These are phyloP conservation scores for Oxyruncus cristatus DNA, from an alignment of 2,113 vertebrate genomes.

Conservation along the genomic window DNA sequence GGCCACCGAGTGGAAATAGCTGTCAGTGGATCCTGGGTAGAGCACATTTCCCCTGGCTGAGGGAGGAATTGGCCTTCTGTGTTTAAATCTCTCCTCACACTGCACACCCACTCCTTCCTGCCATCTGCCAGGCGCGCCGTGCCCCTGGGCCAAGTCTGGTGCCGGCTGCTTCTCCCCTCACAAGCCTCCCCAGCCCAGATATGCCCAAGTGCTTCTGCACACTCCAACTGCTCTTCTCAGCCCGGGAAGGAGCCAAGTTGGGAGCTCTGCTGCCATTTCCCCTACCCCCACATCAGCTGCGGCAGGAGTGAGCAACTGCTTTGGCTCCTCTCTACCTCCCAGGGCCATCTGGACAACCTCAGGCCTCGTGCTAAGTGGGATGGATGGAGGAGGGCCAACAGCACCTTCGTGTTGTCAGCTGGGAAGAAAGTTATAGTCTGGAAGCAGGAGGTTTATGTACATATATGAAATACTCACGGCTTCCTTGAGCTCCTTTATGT, in stretches of 20 bases:
- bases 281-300: slow-evolving; percentile 45
- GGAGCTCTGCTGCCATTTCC: slow-evolving; percentile 19
- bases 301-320: slow-evolving; percentile 10
- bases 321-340: slow-evolving; percentile 25
- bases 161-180: slow-evolving; percentile 21
- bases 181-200: background rate
- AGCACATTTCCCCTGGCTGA: slow-evolving; percentile 9
- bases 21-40: background rate
- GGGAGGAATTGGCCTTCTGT: slow-evolving; percentile 36
- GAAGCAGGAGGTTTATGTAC: slow-evolving; percentile 32
- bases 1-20: background rate
- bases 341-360: slow-evolving; percentile 55
- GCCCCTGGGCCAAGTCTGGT: slow-evolving; percentile 49
- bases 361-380: background rate
- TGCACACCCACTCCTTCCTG: slow-evolving; percentile 24
- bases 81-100: background rate
- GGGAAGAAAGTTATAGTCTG: background rate
- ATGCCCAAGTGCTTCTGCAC: slow-evolving; percentile 19
- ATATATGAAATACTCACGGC: slow-evolving; percentile 11
- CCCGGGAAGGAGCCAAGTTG: background rate
- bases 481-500: slow-evolving; percentile 37
- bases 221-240: slow-evolving; percentile 47
- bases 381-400: background rate
- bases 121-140: slow-evolving; percentile 40
- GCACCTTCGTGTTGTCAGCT: background rate